Evolutionary conservation across 2,888 invertebrate species (phyloP).

Genomic region (Sinotaia quadrata): DNA sequence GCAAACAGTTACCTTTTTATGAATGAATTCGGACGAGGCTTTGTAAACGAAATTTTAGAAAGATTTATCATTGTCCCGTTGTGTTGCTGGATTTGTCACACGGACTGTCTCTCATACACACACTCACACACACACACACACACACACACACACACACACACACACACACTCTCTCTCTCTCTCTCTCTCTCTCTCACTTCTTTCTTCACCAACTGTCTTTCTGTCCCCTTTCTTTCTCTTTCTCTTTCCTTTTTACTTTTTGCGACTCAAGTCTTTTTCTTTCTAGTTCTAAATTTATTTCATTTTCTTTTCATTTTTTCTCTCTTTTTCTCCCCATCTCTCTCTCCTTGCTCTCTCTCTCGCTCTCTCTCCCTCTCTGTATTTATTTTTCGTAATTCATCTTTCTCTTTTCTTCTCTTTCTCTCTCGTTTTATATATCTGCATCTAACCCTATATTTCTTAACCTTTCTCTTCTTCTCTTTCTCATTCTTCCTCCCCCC

Average conservation of each 20-base stretch:
- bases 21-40: too few relatives aligned
- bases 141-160: constrained; percentile 7
- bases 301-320: background rate
- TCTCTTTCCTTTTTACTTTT: background rate
- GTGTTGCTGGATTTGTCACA: too few relatives aligned
- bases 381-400: background rate
- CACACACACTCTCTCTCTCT: background rate
- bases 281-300: too few relatives aligned
- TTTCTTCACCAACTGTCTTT: background rate
- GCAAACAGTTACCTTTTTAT: too few relatives aligned
- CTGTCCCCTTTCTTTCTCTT: background rate
- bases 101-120: background rate
- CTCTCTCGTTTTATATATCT: background rate
- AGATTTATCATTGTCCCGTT: too few relatives aligned
- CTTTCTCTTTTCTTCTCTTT: background rate
- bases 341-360: too few relatives aligned
- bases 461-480: too few relatives aligned
- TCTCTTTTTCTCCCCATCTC: background rate
- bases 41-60: too few relatives aligned
- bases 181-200: background rate
- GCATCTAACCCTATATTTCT: background rate
- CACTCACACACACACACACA: constrained; percentile 6
- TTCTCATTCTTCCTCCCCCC: too few relatives aligned
- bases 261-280: background rate
- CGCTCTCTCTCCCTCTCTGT: background rate